These are phyloP conservation scores for Lethrus apterus DNA, from an alignment of 1,140 invertebrate genomes.

Conservation along the genomic window DNA sequence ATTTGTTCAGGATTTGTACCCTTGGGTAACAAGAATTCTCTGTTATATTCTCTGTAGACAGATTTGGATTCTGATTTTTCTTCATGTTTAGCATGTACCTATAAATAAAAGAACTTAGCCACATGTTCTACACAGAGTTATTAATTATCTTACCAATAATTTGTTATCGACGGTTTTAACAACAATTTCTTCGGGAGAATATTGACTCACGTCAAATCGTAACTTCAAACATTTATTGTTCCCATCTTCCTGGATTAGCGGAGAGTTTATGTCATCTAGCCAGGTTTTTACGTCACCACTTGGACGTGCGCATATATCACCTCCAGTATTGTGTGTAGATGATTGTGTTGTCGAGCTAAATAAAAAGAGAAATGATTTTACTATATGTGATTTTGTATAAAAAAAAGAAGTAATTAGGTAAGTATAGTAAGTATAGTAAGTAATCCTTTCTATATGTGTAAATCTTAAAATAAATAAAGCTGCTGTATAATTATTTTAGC, in stretches of 20 bases:
- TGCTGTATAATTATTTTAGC: too few relatives aligned
- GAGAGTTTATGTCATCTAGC: slow-evolving; percentile 80
- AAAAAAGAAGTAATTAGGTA: background rate
- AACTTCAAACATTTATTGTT: slow-evolving; percentile 84
- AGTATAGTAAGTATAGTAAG: background rate
- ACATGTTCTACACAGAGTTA: too few relatives aligned
- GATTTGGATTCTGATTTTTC: slow-evolving; percentile 91
- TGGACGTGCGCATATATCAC: slow-evolving; percentile 42
- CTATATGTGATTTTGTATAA: background rate
- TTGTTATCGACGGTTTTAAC: slow-evolving; percentile 96
- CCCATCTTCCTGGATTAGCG: slow-evolving; percentile 82
- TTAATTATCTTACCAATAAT: slow-evolving; percentile 65
- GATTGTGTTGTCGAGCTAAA: slow-evolving; percentile 52
- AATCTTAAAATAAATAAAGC: too few relatives aligned
- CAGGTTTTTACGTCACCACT: slow-evolving; percentile 49
- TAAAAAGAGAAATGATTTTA: slow-evolving; percentile 3
- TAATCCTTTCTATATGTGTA: too few relatives aligned
- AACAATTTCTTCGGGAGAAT: slow-evolving; percentile 90
- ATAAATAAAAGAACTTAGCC: slow-evolving; percentile 37
- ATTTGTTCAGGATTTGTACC: slow-evolving; percentile 89
- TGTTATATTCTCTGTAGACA: slow-evolving; percentile 92
- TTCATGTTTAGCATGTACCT: slow-evolving; percentile 95
- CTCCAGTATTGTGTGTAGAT: slow-evolving; percentile 48
- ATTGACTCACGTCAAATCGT: slow-evolving; percentile 90
- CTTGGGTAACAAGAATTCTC: slow-evolving; percentile 89